Evolutionary conservation across 2,888 invertebrate species (phyloP).

Genomic region (Ommatoiulus sabulosus): DNA sequence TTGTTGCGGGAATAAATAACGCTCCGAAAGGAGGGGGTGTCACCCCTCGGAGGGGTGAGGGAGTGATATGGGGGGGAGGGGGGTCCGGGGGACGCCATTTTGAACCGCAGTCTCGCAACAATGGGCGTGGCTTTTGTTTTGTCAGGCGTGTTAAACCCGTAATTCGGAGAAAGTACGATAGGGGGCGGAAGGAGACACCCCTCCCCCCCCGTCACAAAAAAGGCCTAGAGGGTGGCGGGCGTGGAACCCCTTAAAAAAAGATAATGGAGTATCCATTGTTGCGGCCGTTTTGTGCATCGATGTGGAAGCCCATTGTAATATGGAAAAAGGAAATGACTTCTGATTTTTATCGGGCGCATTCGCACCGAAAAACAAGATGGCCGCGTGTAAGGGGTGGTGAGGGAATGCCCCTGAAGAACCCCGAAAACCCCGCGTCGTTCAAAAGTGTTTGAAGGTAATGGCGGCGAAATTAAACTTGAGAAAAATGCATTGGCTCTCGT

Average conservation of each 20-base stretch:
- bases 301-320: not conserved
- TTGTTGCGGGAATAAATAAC: not conserved
- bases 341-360: not conserved
- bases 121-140: constrained; percentile 14
- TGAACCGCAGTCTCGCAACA: not conserved
- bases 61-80: not conserved
- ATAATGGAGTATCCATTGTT: constrained; percentile 21
- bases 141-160: constrained; percentile 18
- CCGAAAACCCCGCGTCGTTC: no score
- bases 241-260: not conserved
- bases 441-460: no score
- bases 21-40: not conserved
- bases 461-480: no score
- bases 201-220: not conserved
- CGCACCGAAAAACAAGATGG: no score
- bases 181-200: not conserved
- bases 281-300: not conserved
- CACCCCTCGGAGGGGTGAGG: no score
- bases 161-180: constrained; percentile 36
- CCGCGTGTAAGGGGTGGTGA: no score
- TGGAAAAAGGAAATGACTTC: constrained; percentile 5
- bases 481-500: no score
- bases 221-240: not conserved
- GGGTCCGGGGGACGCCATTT: not conserved
- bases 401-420: no score